Evolutionary conservation across 1,140 invertebrate genomes (phyloP), one percentile per base, ranked within the genome.

Genomic region (Sycophila sp.): DNA sequence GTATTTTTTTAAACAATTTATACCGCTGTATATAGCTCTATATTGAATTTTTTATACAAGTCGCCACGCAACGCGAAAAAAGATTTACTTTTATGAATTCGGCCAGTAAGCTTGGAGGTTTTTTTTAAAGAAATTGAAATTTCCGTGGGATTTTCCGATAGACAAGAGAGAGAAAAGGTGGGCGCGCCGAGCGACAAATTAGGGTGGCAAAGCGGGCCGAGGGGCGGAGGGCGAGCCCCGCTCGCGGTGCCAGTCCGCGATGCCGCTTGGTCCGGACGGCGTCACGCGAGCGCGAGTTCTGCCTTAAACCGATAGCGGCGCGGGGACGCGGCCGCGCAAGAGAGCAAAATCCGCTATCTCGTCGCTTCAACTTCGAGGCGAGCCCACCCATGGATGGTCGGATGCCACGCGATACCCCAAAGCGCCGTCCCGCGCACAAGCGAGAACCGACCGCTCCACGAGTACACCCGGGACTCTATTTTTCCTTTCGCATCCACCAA

Each of bases 241-340:
- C 24, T 11, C 40, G 75, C 76, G 78, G 85, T 85, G 74, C 83
- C 83, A 85, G 84, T 82, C 79, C 51, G 83, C 76, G 84, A 81
- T 81, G 79, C 79, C 79, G 59, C 77, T 67, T 53, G 55, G n/a
- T n/a, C 71, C 71, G 53, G 58, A 60, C 73, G 69, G 71, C 67
- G 80, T 83, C 83, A 84, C 84, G 84, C 83, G 75, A 85, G 73
- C 72, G 15, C 38, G 38, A 28, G 67, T 15, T 60, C 8, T 2
- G 28, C 24, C 36, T 38, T 32, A 22, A 30, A 53, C 8, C 51
- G 11, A 17, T 34, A 26, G 53, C 49, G 24, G 55, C 49, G 47
- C n/a, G n/a, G 19, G 47, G 19, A 36, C 45, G 42, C 60, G 17
- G 15, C 28, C 24, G 58, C 45, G 58, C 30, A 28, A 7, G 49